Evolutionary conservation across 2,113 vertebrate species (phyloP), one percentile per base, ranked within the genome.

Genomic region (Plecturocebus donacophilus): DNA sequence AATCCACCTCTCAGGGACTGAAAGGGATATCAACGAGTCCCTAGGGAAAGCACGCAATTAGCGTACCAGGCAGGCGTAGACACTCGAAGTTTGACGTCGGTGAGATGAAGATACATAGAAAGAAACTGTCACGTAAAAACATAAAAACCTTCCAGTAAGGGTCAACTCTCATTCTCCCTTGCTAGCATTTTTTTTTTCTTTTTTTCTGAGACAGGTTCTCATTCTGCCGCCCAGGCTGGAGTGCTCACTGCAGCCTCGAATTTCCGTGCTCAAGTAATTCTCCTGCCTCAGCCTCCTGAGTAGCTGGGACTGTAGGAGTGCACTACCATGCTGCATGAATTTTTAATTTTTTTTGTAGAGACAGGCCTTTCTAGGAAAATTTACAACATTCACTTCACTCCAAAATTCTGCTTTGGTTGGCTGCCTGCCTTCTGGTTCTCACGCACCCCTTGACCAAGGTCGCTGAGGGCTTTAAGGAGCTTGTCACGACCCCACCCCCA

Each of bases 31-130:
- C 4, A 14, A 35, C 1, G 9, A 77, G 54, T 0, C 20, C 38
- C 49, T 66, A 21, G 40, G 38, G 38, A 82, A 30, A 27, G 14
- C 25, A 7, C 1, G 16, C 61, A 38, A 1, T 30, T 30, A 12
- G 17, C 11, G 42, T 40, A 8, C 40, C 40, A 8, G 75, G 38
- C 20, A 2, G 10, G 6, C 4, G 0, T 10, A 1, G n/a, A 40
- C 14, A 16, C 10, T 76, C 13, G 47, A 68, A 71, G 35, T 75
- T 94, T 66, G 23, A 16, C 17, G 30, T 47, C 25, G 0, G 8
- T 3, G 56, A 45, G 45, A 12, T 35, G 10, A 12, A 19, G 64
- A 23, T 12, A 2, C 56, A 17, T 58, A 42, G 8, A 58, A 83
- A 61, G 38, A 91, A 84, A 86, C 16, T 14, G 30, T 68, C 40